Percentiles rank a stretch among this genome's conserved stretches.
Evolutionary conservation across 2,113 vertebrate species (phyloP).

Genomic region (Carlito syrichta): DNA sequence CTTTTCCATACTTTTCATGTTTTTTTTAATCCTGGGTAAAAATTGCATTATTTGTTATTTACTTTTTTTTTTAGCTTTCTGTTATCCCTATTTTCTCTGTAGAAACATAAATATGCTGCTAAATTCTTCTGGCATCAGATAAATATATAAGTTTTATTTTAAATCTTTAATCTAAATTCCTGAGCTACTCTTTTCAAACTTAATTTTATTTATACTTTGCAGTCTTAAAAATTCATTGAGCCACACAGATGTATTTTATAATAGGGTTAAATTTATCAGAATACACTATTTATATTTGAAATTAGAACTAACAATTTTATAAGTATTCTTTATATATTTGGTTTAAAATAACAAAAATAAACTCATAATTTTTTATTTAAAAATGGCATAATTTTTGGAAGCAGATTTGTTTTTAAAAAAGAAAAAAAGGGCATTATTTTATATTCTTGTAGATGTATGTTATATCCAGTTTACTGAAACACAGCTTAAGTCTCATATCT

Average conservation of each 20-base stretch:
- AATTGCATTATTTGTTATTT: neutral
- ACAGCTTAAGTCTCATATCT: no score
- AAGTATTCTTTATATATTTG: neutral
- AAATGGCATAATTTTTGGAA: neutral
- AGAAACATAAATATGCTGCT: neutral
- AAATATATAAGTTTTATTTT: neutral
- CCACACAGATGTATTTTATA: neutral
- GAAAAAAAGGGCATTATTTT: neutral
- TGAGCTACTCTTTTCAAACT: neutral
- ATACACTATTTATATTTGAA: neutral
- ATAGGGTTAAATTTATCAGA: neutral
- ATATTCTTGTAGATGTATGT: accelerated
- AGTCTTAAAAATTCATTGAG: neutral
- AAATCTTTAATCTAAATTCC: neutral
- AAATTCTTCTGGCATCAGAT: neutral
- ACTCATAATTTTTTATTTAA: neutral
- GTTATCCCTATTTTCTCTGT: neutral
- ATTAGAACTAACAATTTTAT: neutral
- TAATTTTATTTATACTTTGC: neutral
- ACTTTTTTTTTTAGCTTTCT: neutral
- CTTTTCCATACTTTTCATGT: neutral
- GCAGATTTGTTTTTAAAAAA: neutral
- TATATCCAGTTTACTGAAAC: neutral
- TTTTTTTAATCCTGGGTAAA: neutral
- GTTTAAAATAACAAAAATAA: neutral